phyloP scores from a whole-genome alignment of 35 echinoderm and acorn worm genomes.

The Ophiothrix spiculata region DNA sequence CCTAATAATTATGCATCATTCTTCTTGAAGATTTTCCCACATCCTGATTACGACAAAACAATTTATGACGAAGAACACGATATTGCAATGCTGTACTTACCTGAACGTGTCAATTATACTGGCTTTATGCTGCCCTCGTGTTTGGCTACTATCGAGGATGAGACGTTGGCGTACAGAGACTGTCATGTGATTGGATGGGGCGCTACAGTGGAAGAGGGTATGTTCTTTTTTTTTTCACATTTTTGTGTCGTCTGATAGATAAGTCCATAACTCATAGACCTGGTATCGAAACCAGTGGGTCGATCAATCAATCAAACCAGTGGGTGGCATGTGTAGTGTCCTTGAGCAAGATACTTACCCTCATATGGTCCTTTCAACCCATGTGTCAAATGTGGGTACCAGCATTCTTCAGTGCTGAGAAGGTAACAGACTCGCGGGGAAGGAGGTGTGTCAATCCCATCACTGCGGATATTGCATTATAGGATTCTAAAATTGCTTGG shows the following conservation, averaged over 20 bases:
- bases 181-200: slow-evolving; percentile 38
- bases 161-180: slow-evolving; percentile 14
- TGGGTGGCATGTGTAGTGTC: no score
- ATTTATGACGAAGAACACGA: neutral
- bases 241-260: no score
- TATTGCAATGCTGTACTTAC: slow-evolving; percentile 15
- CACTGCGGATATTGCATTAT: neutral
- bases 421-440: no score
- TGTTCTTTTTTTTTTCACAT: no score
- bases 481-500: neutral
- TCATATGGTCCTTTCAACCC: no score
- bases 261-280: no score
- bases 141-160: neutral
- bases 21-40: neutral
- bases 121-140: slow-evolving; percentile 4
- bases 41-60: neutral
- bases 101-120: neutral
- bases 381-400: no score
- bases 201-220: neutral
- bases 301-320: no score
- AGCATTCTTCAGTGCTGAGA: no score
- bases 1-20: neutral
- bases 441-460: no score
- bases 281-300: no score
- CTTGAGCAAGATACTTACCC: no score